These are phyloP conservation scores for Lepidothrix coronata DNA, from an alignment of 2,113 vertebrate genomes.

Conservation along the genomic window DNA sequence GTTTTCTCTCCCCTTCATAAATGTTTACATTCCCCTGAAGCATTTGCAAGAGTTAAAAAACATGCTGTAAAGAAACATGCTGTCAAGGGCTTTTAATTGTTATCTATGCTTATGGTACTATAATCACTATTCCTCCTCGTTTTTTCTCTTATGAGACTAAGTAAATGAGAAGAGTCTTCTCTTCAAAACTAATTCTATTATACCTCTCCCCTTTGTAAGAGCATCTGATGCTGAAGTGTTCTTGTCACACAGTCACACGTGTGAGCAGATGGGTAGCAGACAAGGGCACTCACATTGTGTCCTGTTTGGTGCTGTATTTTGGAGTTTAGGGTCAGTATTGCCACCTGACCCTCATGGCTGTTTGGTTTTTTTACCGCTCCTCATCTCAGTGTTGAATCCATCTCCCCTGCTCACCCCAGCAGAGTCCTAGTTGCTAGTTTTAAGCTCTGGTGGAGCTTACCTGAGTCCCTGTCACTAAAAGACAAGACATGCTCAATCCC, in stretches of 20 bases:
- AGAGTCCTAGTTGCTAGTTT: not conserved
- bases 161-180: not conserved
- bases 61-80: not conserved
- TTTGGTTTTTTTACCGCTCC: not conserved
- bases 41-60: not conserved
- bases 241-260: not conserved
- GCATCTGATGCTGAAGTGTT: not conserved
- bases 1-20: not conserved
- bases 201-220: not conserved
- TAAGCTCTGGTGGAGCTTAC: not conserved
- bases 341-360: not conserved
- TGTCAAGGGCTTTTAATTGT: not conserved
- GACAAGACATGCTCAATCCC: not conserved
- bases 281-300: not conserved
- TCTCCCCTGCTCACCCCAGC: not conserved
- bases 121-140: not conserved
- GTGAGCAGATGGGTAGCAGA: not conserved
- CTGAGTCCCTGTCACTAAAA: not conserved
- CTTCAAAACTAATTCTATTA: not conserved
- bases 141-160: not conserved
- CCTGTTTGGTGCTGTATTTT: not conserved
- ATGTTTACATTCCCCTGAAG: not conserved
- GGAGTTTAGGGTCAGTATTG: not conserved
- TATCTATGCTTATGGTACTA: not conserved
- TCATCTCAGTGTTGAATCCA: not conserved